phyloP scores from a whole-genome alignment of 2,113 vertebrate genomes.

The Mohoua ochrocephala region DNA sequence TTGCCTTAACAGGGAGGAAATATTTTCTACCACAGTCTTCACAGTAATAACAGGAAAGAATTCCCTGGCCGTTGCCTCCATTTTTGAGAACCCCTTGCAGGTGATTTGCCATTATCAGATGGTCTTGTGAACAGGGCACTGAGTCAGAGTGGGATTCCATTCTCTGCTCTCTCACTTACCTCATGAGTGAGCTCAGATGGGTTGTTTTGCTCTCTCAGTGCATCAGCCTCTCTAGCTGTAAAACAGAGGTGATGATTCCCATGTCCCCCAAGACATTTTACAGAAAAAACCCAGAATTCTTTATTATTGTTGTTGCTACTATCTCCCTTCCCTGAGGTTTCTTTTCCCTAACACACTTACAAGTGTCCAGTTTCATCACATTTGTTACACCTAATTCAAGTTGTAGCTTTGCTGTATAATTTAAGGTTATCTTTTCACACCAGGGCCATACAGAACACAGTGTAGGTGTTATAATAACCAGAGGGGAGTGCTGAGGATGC shows the following conservation, averaged over 20 bases:
- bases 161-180: neutral
- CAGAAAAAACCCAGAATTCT: neutral
- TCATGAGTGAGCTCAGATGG: neutral
- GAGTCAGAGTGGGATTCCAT: neutral
- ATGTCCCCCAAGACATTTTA: neutral
- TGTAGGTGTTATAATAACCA: neutral
- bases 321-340: neutral
- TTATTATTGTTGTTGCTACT: neutral
- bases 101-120: neutral
- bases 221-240: neutral
- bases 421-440: neutral
- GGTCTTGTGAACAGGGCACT: neutral
- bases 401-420: neutral
- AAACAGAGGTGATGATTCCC: neutral
- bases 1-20: neutral
- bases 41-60: neutral
- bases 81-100: neutral
- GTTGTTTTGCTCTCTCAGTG: neutral
- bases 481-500: neutral
- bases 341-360: neutral
- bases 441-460: neutral
- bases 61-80: neutral
- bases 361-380: neutral
- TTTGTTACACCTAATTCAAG: neutral
- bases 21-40: neutral